phyloP scores from a whole-genome alignment of 2,797 vertebrate species.

The Manis javanica region DNA sequence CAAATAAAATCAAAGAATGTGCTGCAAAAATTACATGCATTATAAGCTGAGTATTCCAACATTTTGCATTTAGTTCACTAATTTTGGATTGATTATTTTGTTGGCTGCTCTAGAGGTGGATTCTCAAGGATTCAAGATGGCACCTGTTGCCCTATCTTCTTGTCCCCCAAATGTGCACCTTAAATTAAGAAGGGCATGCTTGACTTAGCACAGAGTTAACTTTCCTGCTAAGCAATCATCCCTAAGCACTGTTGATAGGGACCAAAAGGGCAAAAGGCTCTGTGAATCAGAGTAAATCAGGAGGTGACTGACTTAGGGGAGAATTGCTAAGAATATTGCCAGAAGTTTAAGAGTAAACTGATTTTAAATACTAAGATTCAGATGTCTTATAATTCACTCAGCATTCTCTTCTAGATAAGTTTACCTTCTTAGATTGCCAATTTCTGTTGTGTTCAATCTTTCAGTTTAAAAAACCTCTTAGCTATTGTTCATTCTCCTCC shows the following conservation, averaged over 20 bases:
- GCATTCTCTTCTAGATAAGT: neutral
- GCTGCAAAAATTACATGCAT: constrained; percentile 23
- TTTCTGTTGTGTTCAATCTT: constrained; percentile 44
- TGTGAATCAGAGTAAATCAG: neutral
- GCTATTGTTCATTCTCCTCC: neutral
- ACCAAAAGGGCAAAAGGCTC: neutral
- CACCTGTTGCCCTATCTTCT: neutral
- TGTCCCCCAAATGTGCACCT: neutral
- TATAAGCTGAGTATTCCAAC: neutral
- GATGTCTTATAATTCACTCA: neutral
- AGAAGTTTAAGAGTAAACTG: neutral
- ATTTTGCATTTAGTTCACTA: constrained; percentile 15
- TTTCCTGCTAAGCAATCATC: neutral
- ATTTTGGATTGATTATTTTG: neutral
- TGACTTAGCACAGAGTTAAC: neutral
- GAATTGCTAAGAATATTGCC: constrained; percentile 24
- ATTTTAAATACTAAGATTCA: constrained; percentile 36
- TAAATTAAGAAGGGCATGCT: neutral
- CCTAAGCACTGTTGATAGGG: neutral
- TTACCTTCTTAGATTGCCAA: neutral
- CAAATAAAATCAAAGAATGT: constrained; percentile 35
- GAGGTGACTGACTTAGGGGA: neutral
- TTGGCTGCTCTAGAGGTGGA: constrained; percentile 16
- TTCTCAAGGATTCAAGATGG: constrained; percentile 2
- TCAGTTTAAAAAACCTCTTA: neutral